Evolutionary conservation across 2,888 invertebrate genomes (phyloP).

Genomic region (Diachrysia chrysitis): DNA sequence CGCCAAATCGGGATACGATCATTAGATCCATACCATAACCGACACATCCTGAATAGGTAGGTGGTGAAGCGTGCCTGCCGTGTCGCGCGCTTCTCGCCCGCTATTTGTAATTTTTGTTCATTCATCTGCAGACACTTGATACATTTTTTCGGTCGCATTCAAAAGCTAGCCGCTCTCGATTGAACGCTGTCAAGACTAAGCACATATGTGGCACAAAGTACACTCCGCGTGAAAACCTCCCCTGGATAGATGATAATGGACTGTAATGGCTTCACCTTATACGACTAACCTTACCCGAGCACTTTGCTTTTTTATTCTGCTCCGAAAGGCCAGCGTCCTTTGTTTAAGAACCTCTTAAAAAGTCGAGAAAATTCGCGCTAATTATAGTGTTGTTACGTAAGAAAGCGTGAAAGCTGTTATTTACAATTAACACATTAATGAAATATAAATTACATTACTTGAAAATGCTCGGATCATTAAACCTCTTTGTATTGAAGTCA

Average conservation of each 20-base stretch:
- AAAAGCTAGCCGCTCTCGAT: slow-evolving; percentile 65
- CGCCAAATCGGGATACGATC: slow-evolving; percentile 83
- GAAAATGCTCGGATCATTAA: slow-evolving; percentile 47
- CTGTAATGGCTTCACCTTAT: slow-evolving; percentile 67
- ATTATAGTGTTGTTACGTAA: slow-evolving; percentile 22
- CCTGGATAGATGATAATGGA: slow-evolving; percentile 66
- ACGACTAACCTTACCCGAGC: slow-evolving; percentile 58
- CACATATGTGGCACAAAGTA: slow-evolving; percentile 52
- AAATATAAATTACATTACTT: slow-evolving; percentile 44
- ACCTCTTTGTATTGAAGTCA: slow-evolving; percentile 72
- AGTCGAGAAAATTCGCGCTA: slow-evolving; percentile 22
- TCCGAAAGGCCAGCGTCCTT: slow-evolving; percentile 12
- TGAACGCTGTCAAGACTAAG: slow-evolving; percentile 38
- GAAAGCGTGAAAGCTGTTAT: slow-evolving; percentile 22
- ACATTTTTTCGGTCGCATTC: slow-evolving; percentile 60
- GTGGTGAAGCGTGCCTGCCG: slow-evolving; percentile 82
- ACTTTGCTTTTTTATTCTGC: slow-evolving; percentile 45
- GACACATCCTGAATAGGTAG: slow-evolving; percentile 87
- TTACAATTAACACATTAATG: slow-evolving; percentile 31
- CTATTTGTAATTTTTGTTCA: slow-evolving; percentile 75
- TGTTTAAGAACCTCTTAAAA: slow-evolving; percentile 17
- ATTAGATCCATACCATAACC: slow-evolving; percentile 87
- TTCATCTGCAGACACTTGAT: slow-evolving; percentile 73
- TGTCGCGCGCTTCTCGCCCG: slow-evolving; percentile 61
- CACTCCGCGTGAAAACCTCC: slow-evolving; percentile 59